Percentiles rank a stretch among this genome's conserved stretches.
phyloP scores from a whole-genome alignment of 2,797 vertebrate genomes.

The Premnoplex brunnescens region DNA sequence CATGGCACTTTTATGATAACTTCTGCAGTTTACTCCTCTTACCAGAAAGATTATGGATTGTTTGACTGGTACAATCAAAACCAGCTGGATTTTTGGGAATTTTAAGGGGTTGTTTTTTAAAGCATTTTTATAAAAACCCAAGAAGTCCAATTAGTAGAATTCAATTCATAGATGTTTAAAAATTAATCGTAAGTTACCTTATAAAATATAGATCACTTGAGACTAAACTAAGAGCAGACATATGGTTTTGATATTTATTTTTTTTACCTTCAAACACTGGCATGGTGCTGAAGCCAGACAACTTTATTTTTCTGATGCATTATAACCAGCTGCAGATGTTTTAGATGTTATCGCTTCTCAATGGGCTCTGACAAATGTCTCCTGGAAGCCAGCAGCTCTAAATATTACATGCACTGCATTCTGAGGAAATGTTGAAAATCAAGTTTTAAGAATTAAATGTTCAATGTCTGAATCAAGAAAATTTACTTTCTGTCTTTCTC shows the following conservation, averaged over 20 bases:
- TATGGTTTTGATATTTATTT: slow-evolving; percentile 30
- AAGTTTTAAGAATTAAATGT: slow-evolving; percentile 35
- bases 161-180: slow-evolving; percentile 30
- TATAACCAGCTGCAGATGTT: slow-evolving; percentile 58
- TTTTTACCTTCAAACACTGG: background rate
- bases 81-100: background rate
- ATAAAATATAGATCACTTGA: slow-evolving; percentile 51
- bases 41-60: background rate
- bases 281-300: background rate
- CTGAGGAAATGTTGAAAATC: slow-evolving; percentile 25
- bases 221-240: slow-evolving; percentile 19
- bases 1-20: background rate
- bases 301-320: slow-evolving; percentile 52
- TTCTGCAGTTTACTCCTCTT: background rate
- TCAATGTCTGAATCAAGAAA: background rate
- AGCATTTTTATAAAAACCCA: background rate
- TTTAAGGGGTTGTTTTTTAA: background rate
- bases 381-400: slow-evolving; percentile 43
- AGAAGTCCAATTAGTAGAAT: slow-evolving; percentile 59
- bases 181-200: slow-evolving; percentile 38
- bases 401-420: background rate
- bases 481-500: slow-evolving; percentile 1
- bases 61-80: slow-evolving; percentile 4
- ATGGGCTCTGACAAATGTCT: slow-evolving; percentile 48
- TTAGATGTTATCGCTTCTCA: slow-evolving; percentile 46